These are phyloP conservation scores for Amazona guildingii DNA, from an alignment of 2,113 vertebrate genomes.

Conservation along the genomic window DNA sequence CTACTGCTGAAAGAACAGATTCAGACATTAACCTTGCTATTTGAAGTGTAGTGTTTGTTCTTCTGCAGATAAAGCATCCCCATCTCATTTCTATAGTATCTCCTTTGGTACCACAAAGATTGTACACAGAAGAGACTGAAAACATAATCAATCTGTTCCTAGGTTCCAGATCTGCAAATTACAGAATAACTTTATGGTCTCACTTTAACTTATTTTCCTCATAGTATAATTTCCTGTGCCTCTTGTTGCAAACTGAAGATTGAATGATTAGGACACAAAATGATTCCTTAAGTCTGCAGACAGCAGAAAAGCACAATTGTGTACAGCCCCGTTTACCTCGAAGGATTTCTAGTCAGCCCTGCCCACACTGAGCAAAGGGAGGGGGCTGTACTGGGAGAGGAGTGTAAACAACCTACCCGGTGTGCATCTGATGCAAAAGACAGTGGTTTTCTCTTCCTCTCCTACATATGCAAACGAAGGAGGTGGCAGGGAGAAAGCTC, in stretches of 20 bases:
- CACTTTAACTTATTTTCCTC: background rate
- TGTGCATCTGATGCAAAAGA: background rate
- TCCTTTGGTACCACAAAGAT: background rate
- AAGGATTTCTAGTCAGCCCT: background rate
- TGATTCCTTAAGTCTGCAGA: background rate
- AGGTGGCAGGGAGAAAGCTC: background rate
- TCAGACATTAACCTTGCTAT: background rate
- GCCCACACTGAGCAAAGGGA: background rate
- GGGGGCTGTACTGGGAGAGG: background rate
- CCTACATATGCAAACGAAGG: background rate
- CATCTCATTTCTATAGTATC: background rate
- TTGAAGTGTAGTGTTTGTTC: background rate
- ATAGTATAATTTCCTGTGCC: background rate
- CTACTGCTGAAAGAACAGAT: background rate
- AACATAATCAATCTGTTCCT: background rate
- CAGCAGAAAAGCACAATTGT: background rate
- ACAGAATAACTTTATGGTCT: background rate
- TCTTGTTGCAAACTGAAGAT: background rate
- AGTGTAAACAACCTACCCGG: background rate
- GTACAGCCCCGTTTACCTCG: background rate
- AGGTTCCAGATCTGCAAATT: background rate
- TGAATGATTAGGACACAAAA: background rate
- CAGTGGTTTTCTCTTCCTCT: slow-evolving; percentile 46
- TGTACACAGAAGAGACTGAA: background rate
- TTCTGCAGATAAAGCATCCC: background rate